A percentile compares a stretch with the other conserved stretches of the same genome.
Evolutionary conservation across 2,113 vertebrate species (phyloP).

Genomic region (Fregata magnificens): DNA sequence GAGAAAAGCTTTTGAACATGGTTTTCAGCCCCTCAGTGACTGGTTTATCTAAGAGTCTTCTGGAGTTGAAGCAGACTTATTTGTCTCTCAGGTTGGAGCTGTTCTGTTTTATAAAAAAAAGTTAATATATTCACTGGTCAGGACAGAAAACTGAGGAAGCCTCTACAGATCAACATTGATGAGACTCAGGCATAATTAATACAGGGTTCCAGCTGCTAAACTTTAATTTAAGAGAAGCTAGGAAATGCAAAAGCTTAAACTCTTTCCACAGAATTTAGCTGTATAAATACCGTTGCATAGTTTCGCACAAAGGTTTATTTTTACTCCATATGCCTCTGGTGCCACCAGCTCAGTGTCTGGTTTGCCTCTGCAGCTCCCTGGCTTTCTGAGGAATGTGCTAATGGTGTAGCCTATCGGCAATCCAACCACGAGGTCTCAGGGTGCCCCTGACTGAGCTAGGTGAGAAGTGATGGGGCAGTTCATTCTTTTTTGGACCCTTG

Average conservation of each 20-base stretch:
- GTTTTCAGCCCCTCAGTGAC: background rate
- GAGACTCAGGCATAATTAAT: background rate
- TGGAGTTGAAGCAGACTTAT: background rate
- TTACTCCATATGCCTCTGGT: background rate
- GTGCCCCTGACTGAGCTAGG: background rate
- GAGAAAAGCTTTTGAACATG: background rate
- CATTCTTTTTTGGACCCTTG: background rate
- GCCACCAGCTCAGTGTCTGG: background rate
- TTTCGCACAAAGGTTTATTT: background rate
- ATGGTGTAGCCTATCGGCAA: background rate
- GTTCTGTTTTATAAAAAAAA: background rate
- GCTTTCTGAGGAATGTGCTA: background rate
- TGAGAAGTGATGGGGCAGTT: background rate
- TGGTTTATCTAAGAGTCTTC: background rate
- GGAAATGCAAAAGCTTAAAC: background rate
- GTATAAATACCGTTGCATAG: background rate
- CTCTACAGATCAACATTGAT: background rate
- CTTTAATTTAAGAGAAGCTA: background rate
- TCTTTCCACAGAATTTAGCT: background rate
- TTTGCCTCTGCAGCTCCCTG: background rate
- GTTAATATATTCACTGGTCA: background rate
- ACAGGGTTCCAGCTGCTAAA: background rate
- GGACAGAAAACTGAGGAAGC: background rate
- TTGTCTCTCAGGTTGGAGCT: background rate
- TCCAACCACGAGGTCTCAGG: accelerated